Evolutionary conservation across 2,113 vertebrate species (phyloP).

Genomic region (Capreolus pygargus): DNA sequence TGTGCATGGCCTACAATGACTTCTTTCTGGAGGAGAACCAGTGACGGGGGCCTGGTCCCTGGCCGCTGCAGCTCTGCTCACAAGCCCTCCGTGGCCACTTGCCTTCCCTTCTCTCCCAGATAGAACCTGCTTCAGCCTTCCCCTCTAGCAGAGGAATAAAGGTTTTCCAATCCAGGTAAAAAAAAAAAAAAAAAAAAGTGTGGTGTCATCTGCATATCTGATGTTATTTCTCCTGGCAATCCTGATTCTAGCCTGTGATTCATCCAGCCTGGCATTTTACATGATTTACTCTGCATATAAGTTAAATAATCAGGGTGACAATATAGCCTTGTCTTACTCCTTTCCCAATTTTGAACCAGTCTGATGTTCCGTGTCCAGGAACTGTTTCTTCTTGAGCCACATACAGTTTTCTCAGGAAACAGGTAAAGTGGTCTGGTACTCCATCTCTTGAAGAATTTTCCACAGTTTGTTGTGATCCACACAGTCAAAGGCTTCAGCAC

Average conservation of each 20-base stretch:
- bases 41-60: background rate
- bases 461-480: background rate
- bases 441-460: background rate
- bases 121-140: background rate
- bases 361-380: background rate
- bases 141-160: constrained; percentile 48
- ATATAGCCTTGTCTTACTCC: background rate
- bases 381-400: background rate
- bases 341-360: background rate
- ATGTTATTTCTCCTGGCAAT: background rate
- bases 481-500: background rate
- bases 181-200: too few species aligned
- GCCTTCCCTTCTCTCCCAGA: background rate
- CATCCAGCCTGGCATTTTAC: background rate
- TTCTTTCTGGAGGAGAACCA: constrained; percentile 67
- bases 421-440: background rate
- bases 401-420: background rate
- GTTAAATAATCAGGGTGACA: background rate
- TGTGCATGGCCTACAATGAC: constrained; percentile 74
- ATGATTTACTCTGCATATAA: background rate
- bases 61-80: background rate
- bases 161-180: background rate
- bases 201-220: background rate
- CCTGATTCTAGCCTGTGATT: background rate
- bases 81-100: rapidly evolving